Evolutionary conservation across 2,888 invertebrate genomes (phyloP), one percentile per base, ranked within the genome.

Genomic region (Agrilus mali): DNA sequence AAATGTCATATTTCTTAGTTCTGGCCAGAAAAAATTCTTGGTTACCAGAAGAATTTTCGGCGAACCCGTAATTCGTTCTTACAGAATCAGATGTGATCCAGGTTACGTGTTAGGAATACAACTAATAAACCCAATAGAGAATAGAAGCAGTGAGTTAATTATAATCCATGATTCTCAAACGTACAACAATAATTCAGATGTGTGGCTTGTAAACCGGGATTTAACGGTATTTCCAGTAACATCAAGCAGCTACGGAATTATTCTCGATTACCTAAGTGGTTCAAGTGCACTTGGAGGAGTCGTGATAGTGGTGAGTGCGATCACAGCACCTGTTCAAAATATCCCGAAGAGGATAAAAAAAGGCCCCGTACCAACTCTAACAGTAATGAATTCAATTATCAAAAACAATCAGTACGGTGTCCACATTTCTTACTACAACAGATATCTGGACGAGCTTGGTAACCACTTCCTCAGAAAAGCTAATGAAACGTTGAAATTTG

Each of bases 91-190:
- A 55, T 84, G 86, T 52, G 80, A 81, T 47, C 86, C 88, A 2
- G 86, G 88, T 4, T 87, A 82, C 63, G 88, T 89, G 1, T 75
- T 94, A 40, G 92, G 92, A 6, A 77, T 95, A 36, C 90, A 94
- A 64, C 75, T 95, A 13, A 67, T 95, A 4, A 94, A 93, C 68
- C 92, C 93, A 1, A 85, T 92, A 46, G 86, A 88, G 54, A 87
- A 87, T 60, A 78, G 85, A 47, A 90, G 89, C 41, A 82, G 86
- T 0, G 95, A 95, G 68, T 75, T 77, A 53, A 82, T 95, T 45
- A 73, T 78, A 33, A 77, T 93, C 41, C 77, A 83, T 50, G 88
- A 92, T 62, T 80, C 85, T 0, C 78, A 80, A 55, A 77, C 76
- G 40, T 74, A 78, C 41, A 77, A 80, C 47, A 70, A 71, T 43